phyloP scores from a whole-genome alignment of 2,888 invertebrate genomes.

The Ptilodon capucinus region DNA sequence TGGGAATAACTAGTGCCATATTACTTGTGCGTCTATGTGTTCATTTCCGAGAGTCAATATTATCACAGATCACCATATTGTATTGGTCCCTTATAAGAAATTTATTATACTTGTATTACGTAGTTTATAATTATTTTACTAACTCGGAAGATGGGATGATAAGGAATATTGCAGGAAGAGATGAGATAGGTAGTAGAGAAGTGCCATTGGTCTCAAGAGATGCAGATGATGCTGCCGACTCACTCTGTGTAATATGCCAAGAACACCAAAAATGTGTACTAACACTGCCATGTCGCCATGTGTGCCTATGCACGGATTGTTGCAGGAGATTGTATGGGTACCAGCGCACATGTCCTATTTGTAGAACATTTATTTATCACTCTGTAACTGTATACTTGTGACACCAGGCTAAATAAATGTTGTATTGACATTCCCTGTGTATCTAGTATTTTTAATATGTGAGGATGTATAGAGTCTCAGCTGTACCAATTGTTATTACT shows the following conservation, averaged over 20 bases:
- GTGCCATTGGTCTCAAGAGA: conserved; percentile 28
- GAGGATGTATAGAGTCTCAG: conserved; percentile 5
- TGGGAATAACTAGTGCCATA: conserved; percentile 66
- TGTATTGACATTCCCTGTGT: conserved; percentile 12
- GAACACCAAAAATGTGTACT: conserved; percentile 81
- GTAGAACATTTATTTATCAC: conserved; percentile 79
- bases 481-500: too few relatives aligned
- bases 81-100: conserved; percentile 67
- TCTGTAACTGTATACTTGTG: conserved; percentile 81
- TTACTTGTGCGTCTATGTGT: conserved; percentile 60
- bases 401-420: conserved; percentile 18
- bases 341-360: conserved; percentile 79
- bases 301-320: conserved; percentile 80
- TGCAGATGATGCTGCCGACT: conserved; percentile 57
- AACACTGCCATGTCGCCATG: conserved; percentile 80
- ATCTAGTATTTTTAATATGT: conserved; percentile 7
- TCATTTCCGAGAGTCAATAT: conserved; percentile 58
- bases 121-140: conserved; percentile 63
- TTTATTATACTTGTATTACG: conserved; percentile 63
- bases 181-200: conserved; percentile 46
- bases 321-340: conserved; percentile 71
- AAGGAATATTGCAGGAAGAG: conserved; percentile 55
- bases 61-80: conserved; percentile 37
- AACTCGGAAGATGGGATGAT: conserved; percentile 68
- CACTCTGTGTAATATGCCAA: conserved; percentile 80